A percentile compares a stretch with the other conserved stretches of the same genome.
phyloP scores from a whole-genome alignment of 2,113 vertebrate species.

The Paralichthys olivaceus region DNA sequence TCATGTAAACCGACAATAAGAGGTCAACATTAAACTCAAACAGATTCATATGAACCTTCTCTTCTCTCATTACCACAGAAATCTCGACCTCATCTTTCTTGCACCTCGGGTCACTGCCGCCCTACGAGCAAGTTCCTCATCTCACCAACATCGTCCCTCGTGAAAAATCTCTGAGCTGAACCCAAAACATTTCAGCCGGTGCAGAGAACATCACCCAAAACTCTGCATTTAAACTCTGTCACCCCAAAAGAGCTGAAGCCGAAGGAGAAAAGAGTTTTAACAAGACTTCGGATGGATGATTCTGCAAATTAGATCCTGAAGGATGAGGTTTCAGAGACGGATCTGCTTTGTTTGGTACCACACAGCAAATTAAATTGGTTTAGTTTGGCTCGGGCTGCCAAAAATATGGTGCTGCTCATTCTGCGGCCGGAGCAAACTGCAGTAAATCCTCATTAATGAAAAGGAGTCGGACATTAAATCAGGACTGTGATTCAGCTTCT shows the following conservation, averaged over 20 bases:
- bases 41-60: too few relatives aligned
- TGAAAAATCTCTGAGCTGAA: too few relatives aligned
- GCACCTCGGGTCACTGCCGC: too few relatives aligned
- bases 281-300: slow-evolving; percentile 6
- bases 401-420: slow-evolving; percentile 1
- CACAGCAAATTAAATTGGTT: slow-evolving; percentile 44
- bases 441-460: slow-evolving; percentile 29
- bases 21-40: too few relatives aligned
- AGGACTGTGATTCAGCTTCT: neutral
- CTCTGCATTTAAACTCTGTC: too few relatives aligned
- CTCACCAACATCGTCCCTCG: neutral
- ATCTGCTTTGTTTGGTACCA: slow-evolving; percentile 34
- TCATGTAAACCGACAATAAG: too few relatives aligned
- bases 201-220: too few relatives aligned
- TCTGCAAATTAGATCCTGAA: slow-evolving; percentile 41
- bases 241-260: too few relatives aligned
- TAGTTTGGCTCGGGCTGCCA: neutral
- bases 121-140: neutral
- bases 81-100: too few relatives aligned
- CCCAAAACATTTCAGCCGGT: too few relatives aligned
- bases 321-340: slow-evolving; percentile 31
- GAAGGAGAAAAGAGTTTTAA: too few relatives aligned
- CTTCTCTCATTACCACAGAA: too few relatives aligned
- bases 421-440: slow-evolving; percentile 5
- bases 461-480: slow-evolving; percentile 17